phyloP scores from a whole-genome alignment of 1,140 invertebrate genomes.

The Babylonia areolata region DNA sequence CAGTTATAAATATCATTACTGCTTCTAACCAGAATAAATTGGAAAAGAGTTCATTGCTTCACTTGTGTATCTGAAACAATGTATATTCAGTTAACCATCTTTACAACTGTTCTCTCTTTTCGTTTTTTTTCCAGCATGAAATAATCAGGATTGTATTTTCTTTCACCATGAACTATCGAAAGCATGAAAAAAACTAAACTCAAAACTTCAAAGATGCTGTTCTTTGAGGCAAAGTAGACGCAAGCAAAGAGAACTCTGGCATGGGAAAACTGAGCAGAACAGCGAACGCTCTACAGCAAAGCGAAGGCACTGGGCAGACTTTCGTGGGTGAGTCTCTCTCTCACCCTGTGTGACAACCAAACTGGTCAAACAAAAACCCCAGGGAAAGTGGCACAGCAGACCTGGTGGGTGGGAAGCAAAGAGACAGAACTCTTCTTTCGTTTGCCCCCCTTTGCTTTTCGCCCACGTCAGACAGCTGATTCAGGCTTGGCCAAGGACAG shows the following conservation, averaged over 20 bases:
- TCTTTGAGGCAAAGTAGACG: neutral
- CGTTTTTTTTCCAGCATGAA: too few relatives aligned
- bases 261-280: neutral
- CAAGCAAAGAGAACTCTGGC: neutral
- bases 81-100: too few relatives aligned
- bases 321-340: neutral
- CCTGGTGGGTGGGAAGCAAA: slow-evolving; percentile 1
- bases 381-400: neutral
- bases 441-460: neutral
- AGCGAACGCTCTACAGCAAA: neutral
- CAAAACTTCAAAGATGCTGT: neutral
- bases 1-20: too few relatives aligned
- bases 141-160: too few relatives aligned
- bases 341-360: neutral
- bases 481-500: neutral
- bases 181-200: too few relatives aligned
- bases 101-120: too few relatives aligned
- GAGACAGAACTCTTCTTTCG: neutral
- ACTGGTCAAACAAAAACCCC: neutral
- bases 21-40: too few relatives aligned
- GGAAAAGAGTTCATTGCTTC: too few relatives aligned
- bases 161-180: too few relatives aligned
- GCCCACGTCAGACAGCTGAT: slow-evolving; percentile 8
- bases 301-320: neutral
- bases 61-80: too few relatives aligned